Conservation (phyloP, 2,797 vertebrate species). For the Acridotheres tristis region DNA sequence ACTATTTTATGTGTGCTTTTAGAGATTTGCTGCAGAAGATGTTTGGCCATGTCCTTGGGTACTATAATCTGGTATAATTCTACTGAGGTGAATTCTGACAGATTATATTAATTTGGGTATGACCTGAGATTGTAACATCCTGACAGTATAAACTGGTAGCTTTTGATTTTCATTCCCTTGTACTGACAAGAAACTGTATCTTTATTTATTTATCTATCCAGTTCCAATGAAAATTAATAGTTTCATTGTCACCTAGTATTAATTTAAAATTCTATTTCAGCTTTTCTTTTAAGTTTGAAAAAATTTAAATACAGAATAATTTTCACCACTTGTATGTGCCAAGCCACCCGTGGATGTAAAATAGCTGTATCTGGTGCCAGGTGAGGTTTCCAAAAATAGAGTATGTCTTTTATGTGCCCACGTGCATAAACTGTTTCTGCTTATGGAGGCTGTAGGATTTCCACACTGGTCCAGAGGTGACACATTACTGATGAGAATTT, state of each 20-base stretch:
- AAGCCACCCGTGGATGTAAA: background rate
- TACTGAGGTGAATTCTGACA: background rate
- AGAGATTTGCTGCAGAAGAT: background rate
- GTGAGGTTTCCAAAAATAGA: background rate
- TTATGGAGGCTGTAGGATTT: background rate
- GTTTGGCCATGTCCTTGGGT: background rate
- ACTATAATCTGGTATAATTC: background rate
- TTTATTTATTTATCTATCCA: background rate
- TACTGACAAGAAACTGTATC: background rate
- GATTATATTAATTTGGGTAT: background rate
- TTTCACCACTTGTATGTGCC: accelerated
- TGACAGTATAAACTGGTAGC: background rate
- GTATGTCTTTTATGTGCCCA: background rate
- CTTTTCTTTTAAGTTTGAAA: background rate
- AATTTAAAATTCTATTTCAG: background rate
- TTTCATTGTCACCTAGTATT: background rate
- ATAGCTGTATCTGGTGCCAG: background rate
- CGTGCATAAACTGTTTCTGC: background rate
- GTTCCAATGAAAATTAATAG: background rate
- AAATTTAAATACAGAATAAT: background rate
- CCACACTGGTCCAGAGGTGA: background rate
- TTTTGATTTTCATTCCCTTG: background rate
- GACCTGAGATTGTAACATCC: background rate
- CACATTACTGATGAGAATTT: background rate
- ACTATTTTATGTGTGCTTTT: background rate